Percentiles rank a stretch among this genome's conserved stretches.
phyloP scores from a whole-genome alignment of 2,113 vertebrate species.

The Gasterosteus aculeatus region DNA sequence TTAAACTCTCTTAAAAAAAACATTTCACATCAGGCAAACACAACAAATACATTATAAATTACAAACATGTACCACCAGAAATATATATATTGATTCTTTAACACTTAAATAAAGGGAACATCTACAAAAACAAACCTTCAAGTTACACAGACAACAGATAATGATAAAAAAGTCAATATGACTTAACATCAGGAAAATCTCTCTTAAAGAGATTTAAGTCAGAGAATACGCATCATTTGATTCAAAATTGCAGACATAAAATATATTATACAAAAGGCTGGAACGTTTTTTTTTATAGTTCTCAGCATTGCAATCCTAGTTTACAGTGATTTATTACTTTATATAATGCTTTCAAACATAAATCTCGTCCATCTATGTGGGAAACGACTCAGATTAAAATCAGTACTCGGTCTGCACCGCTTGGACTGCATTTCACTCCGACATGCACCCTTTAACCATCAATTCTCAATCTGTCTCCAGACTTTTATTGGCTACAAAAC shows the following conservation, averaged over 20 bases:
- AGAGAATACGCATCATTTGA: conserved; percentile 38
- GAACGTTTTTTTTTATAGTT: conserved; percentile 47
- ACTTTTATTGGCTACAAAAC: conserved; percentile 14
- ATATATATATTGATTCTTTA: conserved; percentile 69
- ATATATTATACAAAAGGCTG: conserved; percentile 50
- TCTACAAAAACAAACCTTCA: conserved; percentile 47
- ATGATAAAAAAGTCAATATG: conserved; percentile 80
- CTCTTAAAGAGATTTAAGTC: conserved; percentile 42
- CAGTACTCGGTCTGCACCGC: conserved; percentile 63
- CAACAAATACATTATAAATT: conserved; percentile 75
- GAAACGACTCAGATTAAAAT: conserved; percentile 41
- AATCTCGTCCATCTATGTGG: conserved; percentile 29
- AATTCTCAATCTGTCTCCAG: conserved; percentile 11
- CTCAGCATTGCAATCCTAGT: conserved; percentile 36
- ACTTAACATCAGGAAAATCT: conserved; percentile 68
- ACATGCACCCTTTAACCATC: background rate
- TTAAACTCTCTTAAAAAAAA: conserved; percentile 64
- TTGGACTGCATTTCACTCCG: conserved; percentile 19
- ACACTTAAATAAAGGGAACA: conserved; percentile 75
- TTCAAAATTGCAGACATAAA: conserved; percentile 48
- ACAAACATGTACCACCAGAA: conserved; percentile 69
- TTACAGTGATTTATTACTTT: conserved; percentile 54
- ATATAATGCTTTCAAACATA: conserved; percentile 51
- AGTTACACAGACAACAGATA: conserved; percentile 48
- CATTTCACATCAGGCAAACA: conserved; percentile 56